These are phyloP conservation scores for Anadara kagoshimensis DNA, from an alignment of 1,140 invertebrate genomes.

Conservation along the genomic window DNA sequence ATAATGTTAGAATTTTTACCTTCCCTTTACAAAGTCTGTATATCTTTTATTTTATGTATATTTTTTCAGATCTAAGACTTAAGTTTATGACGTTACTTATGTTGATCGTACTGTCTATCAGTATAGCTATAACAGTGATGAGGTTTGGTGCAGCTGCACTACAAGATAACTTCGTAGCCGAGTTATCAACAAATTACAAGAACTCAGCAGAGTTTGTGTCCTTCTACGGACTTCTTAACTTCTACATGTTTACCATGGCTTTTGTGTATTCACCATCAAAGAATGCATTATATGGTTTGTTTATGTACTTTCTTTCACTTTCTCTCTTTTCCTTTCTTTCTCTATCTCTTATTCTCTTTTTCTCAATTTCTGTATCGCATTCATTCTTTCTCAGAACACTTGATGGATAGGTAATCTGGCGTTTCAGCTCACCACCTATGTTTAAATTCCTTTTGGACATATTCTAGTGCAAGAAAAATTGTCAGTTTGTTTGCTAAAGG, in stretches of 20 bases:
- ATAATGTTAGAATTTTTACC: too few relatives aligned
- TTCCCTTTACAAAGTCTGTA: too few relatives aligned
- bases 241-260: constrained; percentile 94
- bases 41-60: constrained; percentile 58
- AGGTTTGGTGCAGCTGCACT: constrained; percentile 91
- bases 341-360: neutral
- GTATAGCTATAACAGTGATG: constrained; percentile 84
- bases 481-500: too few relatives aligned
- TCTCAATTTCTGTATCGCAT: neutral
- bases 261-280: constrained; percentile 93
- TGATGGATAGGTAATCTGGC: too few relatives aligned
- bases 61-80: constrained; percentile 91
- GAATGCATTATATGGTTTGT: constrained; percentile 87
- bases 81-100: constrained; percentile 93
- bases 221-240: constrained; percentile 95
- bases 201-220: constrained; percentile 96
- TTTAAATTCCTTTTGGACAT: too few relatives aligned
- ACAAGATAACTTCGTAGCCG: constrained; percentile 94
- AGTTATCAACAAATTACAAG: constrained; percentile 88
- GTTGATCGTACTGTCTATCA: constrained; percentile 87
- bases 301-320: constrained; percentile 14
- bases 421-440: too few relatives aligned
- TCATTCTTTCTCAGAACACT: neutral
- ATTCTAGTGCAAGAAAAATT: too few relatives aligned
- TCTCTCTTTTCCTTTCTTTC: neutral